phyloP scores from a whole-genome alignment of 2,888 invertebrate genomes.

The Luperina testacea region DNA sequence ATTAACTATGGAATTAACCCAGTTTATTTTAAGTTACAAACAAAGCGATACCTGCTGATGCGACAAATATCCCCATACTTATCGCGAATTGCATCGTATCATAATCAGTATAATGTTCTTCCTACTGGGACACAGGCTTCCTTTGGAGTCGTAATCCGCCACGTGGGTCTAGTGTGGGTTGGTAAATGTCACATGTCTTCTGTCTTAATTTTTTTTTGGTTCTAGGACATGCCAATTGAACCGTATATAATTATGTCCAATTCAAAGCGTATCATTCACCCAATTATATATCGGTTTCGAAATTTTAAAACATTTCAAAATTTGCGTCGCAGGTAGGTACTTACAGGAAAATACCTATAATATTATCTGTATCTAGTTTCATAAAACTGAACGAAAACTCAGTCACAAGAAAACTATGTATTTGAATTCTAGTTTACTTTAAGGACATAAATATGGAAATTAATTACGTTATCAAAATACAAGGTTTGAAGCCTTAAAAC shows the following conservation, averaged over 20 bases:
- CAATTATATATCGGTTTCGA: too few relatives aligned
- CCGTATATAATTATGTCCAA: not conserved
- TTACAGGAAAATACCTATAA: not conserved
- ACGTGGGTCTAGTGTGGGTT: too few relatives aligned
- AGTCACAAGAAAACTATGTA: constrained; percentile 14
- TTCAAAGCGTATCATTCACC: not conserved
- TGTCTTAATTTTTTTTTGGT: too few relatives aligned
- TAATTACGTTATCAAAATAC: constrained; percentile 33
- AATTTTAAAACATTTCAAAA: too few relatives aligned
- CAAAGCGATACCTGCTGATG: not conserved
- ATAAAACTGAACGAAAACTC: not conserved
- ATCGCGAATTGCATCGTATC: not conserved
- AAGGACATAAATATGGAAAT: constrained; percentile 20
- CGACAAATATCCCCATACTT: not conserved
- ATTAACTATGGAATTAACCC: constrained; percentile 17
- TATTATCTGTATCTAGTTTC: too few relatives aligned
- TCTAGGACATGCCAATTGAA: not conserved
- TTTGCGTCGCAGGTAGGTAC: not conserved
- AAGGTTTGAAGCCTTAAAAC: constrained; percentile 33
- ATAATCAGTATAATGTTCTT: too few relatives aligned
- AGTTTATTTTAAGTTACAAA: constrained; percentile 14
- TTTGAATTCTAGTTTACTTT: constrained; percentile 10
- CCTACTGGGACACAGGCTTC: too few relatives aligned
- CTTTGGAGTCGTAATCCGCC: too few relatives aligned
- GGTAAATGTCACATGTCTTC: too few relatives aligned